Percentiles rank a stretch among this genome's conserved stretches.
Conservation (phyloP, 2,113 vertebrate species). For the Malurus melanocephalus region DNA sequence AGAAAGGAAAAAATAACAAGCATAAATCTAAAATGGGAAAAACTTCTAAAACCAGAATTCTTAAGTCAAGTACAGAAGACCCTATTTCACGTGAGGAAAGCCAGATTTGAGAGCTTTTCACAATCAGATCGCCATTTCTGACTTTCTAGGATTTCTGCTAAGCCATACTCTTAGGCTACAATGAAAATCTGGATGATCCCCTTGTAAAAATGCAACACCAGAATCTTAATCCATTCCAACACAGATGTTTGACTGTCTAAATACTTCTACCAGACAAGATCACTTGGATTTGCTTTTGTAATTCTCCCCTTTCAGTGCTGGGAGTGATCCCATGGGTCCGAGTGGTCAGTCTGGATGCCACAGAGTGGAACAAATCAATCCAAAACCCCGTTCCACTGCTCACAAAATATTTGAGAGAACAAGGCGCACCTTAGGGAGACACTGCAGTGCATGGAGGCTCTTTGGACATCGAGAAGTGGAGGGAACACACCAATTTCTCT, state of each 20-base stretch:
- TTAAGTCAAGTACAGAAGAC: neutral
- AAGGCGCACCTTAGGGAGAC: fast-evolving
- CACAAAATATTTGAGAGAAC: neutral
- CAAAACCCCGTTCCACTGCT: neutral
- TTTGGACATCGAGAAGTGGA: neutral
- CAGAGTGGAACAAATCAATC: neutral
- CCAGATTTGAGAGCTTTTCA: neutral
- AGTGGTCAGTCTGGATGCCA: neutral
- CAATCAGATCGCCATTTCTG: neutral
- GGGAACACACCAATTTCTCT: neutral
- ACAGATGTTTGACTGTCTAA: constrained; percentile 8
- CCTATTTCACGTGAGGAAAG: neutral
- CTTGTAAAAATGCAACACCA: neutral
- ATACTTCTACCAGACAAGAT: constrained; percentile 1
- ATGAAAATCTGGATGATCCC: constrained; percentile 25
- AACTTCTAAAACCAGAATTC: neutral
- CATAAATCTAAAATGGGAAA: neutral
- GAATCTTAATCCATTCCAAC: constrained; percentile 11
- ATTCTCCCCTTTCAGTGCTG: neutral
- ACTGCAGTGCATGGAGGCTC: neutral
- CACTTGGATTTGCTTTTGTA: neutral
- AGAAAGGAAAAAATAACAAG: neutral
- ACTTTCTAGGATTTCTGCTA: constrained; percentile 38
- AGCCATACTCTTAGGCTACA: neutral
- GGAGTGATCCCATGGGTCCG: neutral